Evolutionary conservation across 2,797 vertebrate species (phyloP).

Genomic region (Erethizon dorsatum): DNA sequence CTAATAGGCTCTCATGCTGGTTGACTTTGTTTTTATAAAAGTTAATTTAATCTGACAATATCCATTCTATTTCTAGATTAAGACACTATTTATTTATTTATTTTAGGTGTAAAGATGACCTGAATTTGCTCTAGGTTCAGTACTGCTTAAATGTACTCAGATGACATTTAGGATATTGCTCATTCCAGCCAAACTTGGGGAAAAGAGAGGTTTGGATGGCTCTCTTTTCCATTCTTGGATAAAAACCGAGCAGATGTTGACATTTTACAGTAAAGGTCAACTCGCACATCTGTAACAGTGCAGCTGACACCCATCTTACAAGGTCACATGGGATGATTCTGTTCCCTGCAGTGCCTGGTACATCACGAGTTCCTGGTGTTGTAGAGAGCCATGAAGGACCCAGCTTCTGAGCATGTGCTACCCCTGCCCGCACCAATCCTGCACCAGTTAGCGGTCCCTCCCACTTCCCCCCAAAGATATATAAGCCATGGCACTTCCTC

Average conservation of each 20-base stretch:
- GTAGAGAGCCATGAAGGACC: too few species aligned
- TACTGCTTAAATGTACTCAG: slow-evolving; percentile 11
- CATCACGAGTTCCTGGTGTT: neutral
- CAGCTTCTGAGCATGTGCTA: too few species aligned
- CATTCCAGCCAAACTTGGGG: slow-evolving; percentile 8
- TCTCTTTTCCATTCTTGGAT: neutral
- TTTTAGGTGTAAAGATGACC: neutral
- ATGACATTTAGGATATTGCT: neutral
- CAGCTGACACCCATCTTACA: neutral
- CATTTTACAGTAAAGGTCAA: slow-evolving; percentile 30
- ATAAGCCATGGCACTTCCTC: too few species aligned
- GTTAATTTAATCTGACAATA: neutral
- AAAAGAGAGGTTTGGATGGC: neutral
- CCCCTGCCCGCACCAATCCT: too few species aligned
- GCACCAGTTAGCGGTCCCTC: too few species aligned
- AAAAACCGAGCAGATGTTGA: neutral
- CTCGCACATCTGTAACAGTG: neutral
- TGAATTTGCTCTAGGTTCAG: slow-evolving; percentile 44
- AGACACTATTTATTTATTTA: neutral
- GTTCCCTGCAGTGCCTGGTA: neutral
- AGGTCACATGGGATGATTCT: neutral
- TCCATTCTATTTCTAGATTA: slow-evolving; percentile 36
- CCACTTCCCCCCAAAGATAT: too few species aligned
- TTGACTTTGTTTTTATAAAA: neutral
- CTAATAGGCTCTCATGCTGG: neutral